A percentile compares a stretch with the other conserved stretches of the same genome.
Evolutionary conservation across 2,888 invertebrate species (phyloP).

Genomic region (Drosophila histrio): DNA sequence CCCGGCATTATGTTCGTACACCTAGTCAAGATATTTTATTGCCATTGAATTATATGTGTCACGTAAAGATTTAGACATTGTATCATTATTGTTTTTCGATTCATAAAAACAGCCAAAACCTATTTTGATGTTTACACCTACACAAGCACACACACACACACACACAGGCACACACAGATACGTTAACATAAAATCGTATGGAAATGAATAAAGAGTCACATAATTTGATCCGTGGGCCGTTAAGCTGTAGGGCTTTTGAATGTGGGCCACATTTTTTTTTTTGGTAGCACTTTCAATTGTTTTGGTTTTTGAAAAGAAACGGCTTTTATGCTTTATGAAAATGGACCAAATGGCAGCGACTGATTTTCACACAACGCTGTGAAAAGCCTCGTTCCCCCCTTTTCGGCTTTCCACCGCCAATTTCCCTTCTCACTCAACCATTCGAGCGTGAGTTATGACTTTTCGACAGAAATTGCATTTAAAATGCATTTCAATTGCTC

Average conservation of each 20-base stretch:
- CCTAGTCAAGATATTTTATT: slow-evolving; percentile 48
- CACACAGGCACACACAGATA: slow-evolving; percentile 23
- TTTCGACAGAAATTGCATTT: slow-evolving; percentile 40
- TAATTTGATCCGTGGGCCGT: slow-evolving; percentile 44
- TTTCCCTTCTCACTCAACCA: not conserved
- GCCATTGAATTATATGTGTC: slow-evolving; percentile 69
- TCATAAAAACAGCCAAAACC: slow-evolving; percentile 43
- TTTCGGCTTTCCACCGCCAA: not conserved
- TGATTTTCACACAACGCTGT: slow-evolving; percentile 38
- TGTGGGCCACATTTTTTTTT: slow-evolving; percentile 29
- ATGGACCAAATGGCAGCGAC: slow-evolving; percentile 7
- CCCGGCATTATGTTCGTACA: slow-evolving; percentile 19
- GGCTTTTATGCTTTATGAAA: slow-evolving; percentile 17
- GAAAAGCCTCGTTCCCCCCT: not conserved
- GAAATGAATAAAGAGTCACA: slow-evolving; percentile 38
- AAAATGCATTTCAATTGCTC: slow-evolving; percentile 53
- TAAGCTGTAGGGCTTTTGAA: slow-evolving; percentile 41
- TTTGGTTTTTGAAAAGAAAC: not conserved
- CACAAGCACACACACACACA: slow-evolving; percentile 26
- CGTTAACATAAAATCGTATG: slow-evolving; percentile 1
- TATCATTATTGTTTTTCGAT: slow-evolving; percentile 62
- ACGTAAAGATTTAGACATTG: slow-evolving; percentile 68
- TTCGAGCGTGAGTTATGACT: slow-evolving; percentile 44
- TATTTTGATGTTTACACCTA: slow-evolving; percentile 60
- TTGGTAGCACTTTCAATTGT: slow-evolving; percentile 58